A percentile compares a stretch with the other conserved stretches of the same genome.
Conservation (phyloP, 2,888 invertebrate species). For the Baronia brevicornis region DNA sequence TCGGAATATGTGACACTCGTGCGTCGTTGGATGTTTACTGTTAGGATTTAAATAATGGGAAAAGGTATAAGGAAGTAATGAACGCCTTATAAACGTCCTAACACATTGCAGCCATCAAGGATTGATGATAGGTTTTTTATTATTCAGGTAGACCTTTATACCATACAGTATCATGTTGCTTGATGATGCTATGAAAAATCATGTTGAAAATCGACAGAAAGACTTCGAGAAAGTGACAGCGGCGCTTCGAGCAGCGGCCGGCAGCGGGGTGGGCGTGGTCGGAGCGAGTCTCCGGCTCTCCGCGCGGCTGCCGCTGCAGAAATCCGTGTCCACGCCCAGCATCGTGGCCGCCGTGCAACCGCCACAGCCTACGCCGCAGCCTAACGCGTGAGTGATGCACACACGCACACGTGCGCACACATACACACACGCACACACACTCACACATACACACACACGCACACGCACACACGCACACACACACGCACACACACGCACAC, state of each 20-base stretch:
- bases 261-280: slow-evolving; percentile 75
- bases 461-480: neutral
- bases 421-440: neutral
- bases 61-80: no score
- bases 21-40: no score
- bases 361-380: slow-evolving; percentile 45
- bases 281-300: no score
- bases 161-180: no score
- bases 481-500: neutral
- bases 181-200: no score
- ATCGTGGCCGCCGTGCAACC: slow-evolving; percentile 80
- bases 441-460: neutral
- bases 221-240: slow-evolving; percentile 82
- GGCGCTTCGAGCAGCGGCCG: slow-evolving; percentile 53
- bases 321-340: slow-evolving; percentile 92
- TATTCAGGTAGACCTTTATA: no score
- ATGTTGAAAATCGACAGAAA: no score
- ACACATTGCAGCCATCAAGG: no score
- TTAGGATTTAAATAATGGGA: no score
- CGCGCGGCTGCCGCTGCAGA: slow-evolving; percentile 86
- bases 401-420: slow-evolving; percentile 1
- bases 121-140: no score
- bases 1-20: no score
- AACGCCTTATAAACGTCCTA: no score
- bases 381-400: slow-evolving; percentile 45